These are phyloP conservation scores for Glyphotaelius pellucidus DNA, from an alignment of 2,888 invertebrate species.

Conservation along the genomic window DNA sequence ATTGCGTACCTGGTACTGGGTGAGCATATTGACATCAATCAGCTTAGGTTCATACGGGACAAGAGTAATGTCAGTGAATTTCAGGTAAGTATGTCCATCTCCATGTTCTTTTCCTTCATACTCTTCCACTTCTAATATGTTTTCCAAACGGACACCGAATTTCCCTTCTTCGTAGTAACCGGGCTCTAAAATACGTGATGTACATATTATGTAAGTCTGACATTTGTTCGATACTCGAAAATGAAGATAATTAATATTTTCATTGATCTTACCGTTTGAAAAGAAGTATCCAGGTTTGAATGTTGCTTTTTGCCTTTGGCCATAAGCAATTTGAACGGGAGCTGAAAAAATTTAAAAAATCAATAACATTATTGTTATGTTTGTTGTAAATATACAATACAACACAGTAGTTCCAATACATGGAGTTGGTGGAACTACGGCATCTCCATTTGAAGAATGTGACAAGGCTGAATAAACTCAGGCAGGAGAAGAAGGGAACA, in stretches of 20 bases:
- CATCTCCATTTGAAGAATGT: too few species aligned
- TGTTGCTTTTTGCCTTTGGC: slow-evolving; percentile 77
- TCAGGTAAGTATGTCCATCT: slow-evolving; percentile 75
- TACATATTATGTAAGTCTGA: neutral
- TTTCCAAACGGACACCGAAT: slow-evolving; percentile 93
- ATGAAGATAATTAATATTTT: neutral
- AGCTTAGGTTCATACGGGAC: slow-evolving; percentile 93
- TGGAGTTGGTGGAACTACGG: too few species aligned
- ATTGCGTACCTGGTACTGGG: slow-evolving; percentile 84
- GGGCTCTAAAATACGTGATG: slow-evolving; percentile 81
- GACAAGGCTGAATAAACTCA: too few species aligned
- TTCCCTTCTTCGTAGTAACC: slow-evolving; percentile 91
- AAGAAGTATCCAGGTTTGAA: slow-evolving; percentile 88
- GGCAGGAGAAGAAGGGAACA: too few species aligned
- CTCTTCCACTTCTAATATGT: slow-evolving; percentile 85
- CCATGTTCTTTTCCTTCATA: slow-evolving; percentile 72
- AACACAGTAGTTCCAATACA: too few species aligned
- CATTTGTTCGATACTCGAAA: neutral
- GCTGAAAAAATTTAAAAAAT: slow-evolving; percentile 76
- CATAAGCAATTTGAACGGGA: slow-evolving; percentile 85
- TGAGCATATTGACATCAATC: slow-evolving; percentile 86
- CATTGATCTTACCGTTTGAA: slow-evolving; percentile 80
- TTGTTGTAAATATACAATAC: too few species aligned
- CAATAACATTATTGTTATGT: too few species aligned
- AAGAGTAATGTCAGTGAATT: slow-evolving; percentile 89